phyloP scores from a whole-genome alignment of 2,797 vertebrate species.

The Pseudomugil gertrudae region DNA sequence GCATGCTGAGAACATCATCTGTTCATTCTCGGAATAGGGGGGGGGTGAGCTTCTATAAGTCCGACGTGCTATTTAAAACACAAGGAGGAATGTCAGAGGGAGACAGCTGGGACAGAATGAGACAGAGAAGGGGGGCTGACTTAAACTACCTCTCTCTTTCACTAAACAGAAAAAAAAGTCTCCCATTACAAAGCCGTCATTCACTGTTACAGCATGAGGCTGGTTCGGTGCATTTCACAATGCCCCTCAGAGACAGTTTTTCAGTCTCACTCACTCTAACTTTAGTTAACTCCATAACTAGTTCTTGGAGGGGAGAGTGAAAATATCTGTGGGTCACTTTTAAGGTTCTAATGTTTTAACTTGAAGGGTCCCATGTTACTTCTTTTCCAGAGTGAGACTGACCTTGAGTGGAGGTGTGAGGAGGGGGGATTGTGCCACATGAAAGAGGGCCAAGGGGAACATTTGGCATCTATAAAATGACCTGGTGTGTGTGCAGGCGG shows the following conservation, averaged over 20 bases:
- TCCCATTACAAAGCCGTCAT: conserved; percentile 18
- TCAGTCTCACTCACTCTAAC: conserved; percentile 19
- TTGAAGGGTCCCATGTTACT: conserved; percentile 31
- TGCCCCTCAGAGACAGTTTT: conserved; percentile 4
- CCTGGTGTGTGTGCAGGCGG: not conserved
- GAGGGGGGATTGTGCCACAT: not conserved
- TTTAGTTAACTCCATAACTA: conserved; percentile 16
- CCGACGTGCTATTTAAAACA: conserved; percentile 79
- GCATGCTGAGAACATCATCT: conserved; percentile 4
- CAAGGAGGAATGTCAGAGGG: conserved; percentile 68
- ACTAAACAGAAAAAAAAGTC: not conserved
- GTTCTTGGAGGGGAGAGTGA: conserved; percentile 12
- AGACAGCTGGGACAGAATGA: conserved; percentile 74
- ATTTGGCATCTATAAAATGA: conserved; percentile 6
- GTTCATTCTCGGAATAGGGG: not conserved
- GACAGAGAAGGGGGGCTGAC: not conserved
- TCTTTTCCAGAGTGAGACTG: conserved; percentile 29
- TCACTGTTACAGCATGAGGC: not conserved
- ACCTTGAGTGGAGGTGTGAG: conserved; percentile 52
- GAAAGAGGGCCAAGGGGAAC: conserved; percentile 22
- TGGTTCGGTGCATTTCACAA: not conserved
- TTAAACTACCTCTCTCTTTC: conserved; percentile 19
- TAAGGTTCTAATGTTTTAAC: conserved; percentile 32
- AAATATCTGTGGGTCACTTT: conserved; percentile 45
- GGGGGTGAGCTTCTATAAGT: conserved; percentile 43